Conservation (phyloP, 2,113 vertebrate genomes). For the Myocastor coypus region DNA sequence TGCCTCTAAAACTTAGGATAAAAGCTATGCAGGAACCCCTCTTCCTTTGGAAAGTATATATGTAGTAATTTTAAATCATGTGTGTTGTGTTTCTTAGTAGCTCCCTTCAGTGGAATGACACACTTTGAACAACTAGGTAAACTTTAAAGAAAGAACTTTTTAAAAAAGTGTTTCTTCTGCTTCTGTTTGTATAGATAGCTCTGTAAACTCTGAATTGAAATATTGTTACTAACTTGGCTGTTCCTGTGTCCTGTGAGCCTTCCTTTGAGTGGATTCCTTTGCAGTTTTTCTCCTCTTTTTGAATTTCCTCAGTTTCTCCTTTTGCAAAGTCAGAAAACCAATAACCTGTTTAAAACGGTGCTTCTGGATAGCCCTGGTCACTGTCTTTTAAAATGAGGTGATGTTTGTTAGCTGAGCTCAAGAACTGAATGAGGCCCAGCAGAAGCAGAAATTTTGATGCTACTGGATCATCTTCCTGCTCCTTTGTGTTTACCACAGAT, state of each 20-base stretch:
- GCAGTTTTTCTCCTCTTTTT: background rate
- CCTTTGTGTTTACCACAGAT: slow-evolving; percentile 59
- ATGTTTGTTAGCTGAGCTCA: slow-evolving; percentile 50
- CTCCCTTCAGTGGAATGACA: slow-evolving; percentile 10
- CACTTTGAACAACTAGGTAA: background rate
- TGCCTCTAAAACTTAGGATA: slow-evolving; percentile 1
- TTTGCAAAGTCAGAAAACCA: background rate
- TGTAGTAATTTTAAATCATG: slow-evolving; percentile 15
- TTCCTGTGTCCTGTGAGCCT: background rate
- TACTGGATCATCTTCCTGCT: slow-evolving; percentile 51
- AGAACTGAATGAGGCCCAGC: slow-evolving; percentile 18
- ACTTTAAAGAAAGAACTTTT: slow-evolving; percentile 18
- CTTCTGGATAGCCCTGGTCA: background rate
- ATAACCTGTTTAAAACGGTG: slow-evolving; percentile 38
- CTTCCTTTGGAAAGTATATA: background rate
- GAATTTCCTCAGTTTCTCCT: background rate
- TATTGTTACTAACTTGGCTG: background rate
- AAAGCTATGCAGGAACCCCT: background rate
- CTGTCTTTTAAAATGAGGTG: slow-evolving; percentile 11
- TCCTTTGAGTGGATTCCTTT: background rate
- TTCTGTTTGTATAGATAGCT: background rate
- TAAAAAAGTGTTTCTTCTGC: slow-evolving; percentile 29
- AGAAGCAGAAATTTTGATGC: slow-evolving; percentile 65
- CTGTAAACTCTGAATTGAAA: background rate
- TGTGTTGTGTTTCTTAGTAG: background rate